Evolutionary conservation across 2,797 vertebrate species (phyloP), one percentile per base, ranked within the genome.

Genomic region (Myotis pilosus): DNA sequence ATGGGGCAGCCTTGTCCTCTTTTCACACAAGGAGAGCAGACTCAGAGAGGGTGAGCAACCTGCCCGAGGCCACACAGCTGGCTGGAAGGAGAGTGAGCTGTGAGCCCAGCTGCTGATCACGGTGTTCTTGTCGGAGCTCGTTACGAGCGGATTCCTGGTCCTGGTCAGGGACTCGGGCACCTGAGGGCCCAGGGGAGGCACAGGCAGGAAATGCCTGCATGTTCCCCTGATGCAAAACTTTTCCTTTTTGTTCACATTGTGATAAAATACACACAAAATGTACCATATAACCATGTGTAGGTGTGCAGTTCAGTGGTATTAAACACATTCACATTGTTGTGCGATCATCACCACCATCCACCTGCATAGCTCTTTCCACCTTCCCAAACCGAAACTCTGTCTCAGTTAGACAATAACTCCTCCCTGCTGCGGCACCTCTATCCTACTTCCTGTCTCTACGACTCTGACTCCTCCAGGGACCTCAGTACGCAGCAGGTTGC

Each of bases 51-150:
- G 16, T 25, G 25, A n/a, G 85, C 57, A 15, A 22, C 19, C 60
- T 49, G 38, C 69, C 86, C 3, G n/a, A 76, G 79, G 6, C 57
- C 69, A 83, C 60, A 57, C 25, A 41, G 80, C 64, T 30, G 80
- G 4, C 55, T 30, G 23, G 41, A 25, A 13, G 51, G 23, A 28
- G 62, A 38, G 33, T 25, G 15, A 33, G 62, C 82, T 72, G 76
- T 25, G 44, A 74, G 84, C 68, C 33, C 33, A 12, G 28, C 44
- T n/a, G n/a, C n/a, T n/a, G n/a, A n/a, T n/a, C 1, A 13, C 5
- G 0, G 1, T 8, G 4, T 8, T 75, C n/a, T 8, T n/a, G 22
- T 11, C 0, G 0, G 60, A 38, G 12, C 49, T n/a, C 38, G 0
- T 2, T 0, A 7, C 0, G 25, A n/a, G 49, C 25, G 15, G 51